Evolutionary conservation across 2,888 invertebrate genomes (phyloP).

Genomic region (Chouioia cunea): DNA sequence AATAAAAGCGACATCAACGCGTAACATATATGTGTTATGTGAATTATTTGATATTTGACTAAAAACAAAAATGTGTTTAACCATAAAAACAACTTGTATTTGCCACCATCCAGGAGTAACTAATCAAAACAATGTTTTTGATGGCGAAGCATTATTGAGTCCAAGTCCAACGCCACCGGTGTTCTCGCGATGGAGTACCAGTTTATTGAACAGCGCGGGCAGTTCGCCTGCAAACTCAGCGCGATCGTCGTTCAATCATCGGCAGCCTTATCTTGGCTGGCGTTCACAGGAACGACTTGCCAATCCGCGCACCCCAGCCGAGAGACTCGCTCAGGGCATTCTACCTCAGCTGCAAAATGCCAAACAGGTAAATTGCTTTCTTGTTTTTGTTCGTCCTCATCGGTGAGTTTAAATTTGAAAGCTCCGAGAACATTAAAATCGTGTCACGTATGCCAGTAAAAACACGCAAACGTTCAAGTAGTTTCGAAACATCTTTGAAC

Average conservation of each 20-base stretch:
- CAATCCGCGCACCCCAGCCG: conserved; percentile 85
- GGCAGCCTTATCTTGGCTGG: conserved; percentile 93
- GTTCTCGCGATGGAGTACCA: conserved; percentile 71
- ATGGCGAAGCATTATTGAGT: conserved; percentile 61
- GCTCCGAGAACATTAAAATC: no score
- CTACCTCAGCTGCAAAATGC: conserved; percentile 67
- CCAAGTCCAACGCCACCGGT: conserved; percentile 69
- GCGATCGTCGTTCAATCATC: conserved; percentile 83
- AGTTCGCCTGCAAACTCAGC: conserved; percentile 69
- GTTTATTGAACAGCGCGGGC: conserved; percentile 71
- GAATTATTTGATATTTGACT: no score
- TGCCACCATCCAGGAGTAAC: no score
- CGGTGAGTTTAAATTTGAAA: no score
- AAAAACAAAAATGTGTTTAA: no score
- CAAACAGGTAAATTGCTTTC: conserved; percentile 58
- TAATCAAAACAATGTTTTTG: no score
- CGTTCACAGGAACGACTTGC: conserved; percentile 85
- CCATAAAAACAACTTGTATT: no score
- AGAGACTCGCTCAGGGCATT: conserved; percentile 75
- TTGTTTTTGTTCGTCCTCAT: conserved; percentile 2
- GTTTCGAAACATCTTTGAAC: no score
- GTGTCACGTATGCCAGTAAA: no score
- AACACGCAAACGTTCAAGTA: no score
- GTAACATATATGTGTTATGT: no score
- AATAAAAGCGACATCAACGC: no score